These are phyloP conservation scores for Chrysopilus asiliformis DNA, from an alignment of 2,888 invertebrate genomes.

Conservation along the genomic window DNA sequence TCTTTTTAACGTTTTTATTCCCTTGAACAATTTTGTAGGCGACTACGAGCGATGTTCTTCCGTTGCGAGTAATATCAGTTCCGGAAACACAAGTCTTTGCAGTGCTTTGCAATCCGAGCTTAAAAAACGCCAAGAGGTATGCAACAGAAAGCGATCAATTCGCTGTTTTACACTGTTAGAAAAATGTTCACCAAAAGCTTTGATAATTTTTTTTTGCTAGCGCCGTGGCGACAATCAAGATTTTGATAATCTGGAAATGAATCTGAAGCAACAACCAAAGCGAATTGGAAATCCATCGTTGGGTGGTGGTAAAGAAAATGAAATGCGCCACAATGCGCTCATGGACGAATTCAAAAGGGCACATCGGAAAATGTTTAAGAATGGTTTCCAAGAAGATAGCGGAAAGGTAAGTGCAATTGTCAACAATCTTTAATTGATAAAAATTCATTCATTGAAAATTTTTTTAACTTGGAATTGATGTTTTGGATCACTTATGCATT, in stretches of 20 bases:
- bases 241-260: too few relatives aligned
- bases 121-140: conserved; percentile 52
- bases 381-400: conserved; percentile 36
- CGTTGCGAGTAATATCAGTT: conserved; percentile 16
- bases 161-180: too few relatives aligned
- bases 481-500: not conserved
- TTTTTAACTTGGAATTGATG: conserved; percentile 11
- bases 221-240: too few relatives aligned
- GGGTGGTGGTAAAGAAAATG: conserved; percentile 42
- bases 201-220: too few relatives aligned
- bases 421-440: not conserved
- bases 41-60: conserved; percentile 16
- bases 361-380: conserved; percentile 73
- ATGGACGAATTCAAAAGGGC: conserved; percentile 86
- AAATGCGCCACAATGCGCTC: conserved; percentile 54
- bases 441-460: not conserved
- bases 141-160: too few relatives aligned
- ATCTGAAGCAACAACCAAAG: conserved; percentile 5
- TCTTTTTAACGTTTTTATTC: too few relatives aligned
- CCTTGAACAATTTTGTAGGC: too few relatives aligned
- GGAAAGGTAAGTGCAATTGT: conserved; percentile 6
- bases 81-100: conserved; percentile 41
- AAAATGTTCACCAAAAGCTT: too few relatives aligned
- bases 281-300: conserved; percentile 12
- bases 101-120: conserved; percentile 59